These are phyloP conservation scores for Nothoprocta pentlandii DNA, from an alignment of 2,113 vertebrate species.

Conservation along the genomic window DNA sequence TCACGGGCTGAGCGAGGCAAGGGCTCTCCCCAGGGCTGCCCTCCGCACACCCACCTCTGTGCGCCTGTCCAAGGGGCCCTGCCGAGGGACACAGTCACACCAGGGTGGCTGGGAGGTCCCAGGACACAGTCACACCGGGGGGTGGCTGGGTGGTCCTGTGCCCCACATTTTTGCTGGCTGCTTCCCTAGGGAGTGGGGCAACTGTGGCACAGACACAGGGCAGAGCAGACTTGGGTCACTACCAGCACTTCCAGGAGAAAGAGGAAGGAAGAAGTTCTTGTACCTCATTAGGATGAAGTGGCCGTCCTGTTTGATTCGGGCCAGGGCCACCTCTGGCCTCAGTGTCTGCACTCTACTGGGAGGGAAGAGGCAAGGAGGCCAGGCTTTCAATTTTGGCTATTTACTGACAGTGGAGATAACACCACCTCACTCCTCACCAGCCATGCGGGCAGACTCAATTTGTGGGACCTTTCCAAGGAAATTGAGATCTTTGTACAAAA, in stretches of 20 bases:
- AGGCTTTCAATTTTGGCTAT: slow-evolving; percentile 43
- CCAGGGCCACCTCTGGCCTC: neutral
- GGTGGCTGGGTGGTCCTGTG: slow-evolving; percentile 29
- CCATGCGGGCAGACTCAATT: slow-evolving; percentile 31
- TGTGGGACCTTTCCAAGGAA: slow-evolving; percentile 62
- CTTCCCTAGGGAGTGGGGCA: slow-evolving; percentile 41
- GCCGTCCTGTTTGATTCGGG: neutral
- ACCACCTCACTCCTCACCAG: slow-evolving; percentile 61
- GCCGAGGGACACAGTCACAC: neutral
- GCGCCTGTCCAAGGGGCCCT: neutral
- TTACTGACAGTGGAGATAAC: slow-evolving; percentile 62
- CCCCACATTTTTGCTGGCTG: slow-evolving; percentile 37
- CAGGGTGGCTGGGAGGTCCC: slow-evolving; percentile 31
- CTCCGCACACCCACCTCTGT: fast-evolving
- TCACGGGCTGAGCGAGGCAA: too few species aligned
- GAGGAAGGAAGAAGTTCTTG: neutral
- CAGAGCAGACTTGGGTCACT: neutral
- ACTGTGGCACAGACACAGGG: slow-evolving; percentile 1
- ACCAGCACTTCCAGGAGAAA: neutral
- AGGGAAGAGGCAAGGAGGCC: neutral
- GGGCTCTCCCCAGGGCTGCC: neutral
- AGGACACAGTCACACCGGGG: neutral
- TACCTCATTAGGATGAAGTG: slow-evolving; percentile 10
- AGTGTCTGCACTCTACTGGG: neutral
- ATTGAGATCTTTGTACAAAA: slow-evolving; percentile 64